Base-by-base conservation (phyloP, 1,140 invertebrate species). In the Orussus abietinus region DNA sequence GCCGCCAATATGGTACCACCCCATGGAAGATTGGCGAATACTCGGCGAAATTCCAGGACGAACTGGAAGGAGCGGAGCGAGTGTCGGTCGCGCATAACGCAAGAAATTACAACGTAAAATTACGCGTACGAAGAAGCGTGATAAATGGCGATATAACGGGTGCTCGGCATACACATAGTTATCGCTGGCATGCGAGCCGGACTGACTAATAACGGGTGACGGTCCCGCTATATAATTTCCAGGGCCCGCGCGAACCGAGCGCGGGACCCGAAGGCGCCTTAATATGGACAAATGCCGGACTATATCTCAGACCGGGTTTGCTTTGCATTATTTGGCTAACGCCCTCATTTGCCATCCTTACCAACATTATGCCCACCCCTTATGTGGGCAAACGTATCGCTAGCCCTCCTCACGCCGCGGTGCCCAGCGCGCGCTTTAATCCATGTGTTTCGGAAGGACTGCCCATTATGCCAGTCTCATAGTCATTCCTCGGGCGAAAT, bases 241-340 rank as follows among this genome's bases (percentile, higher is more conserved):
- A 59, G 9, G 60, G 57, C 49, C 49, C 38, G 47, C 54, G 35
- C 35, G 36, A 36, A 34, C 32, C 12, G 7, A 17, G 14, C 32
- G 15, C 17, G n/a, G 6, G 6, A 7, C 6, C n/a, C 59, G 59
- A 61, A 57, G 54, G 28, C 47, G 34, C 47, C 56, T 58, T 69
- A 68, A 69, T 64, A 65, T 61, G 62, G 57, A 69, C 64, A 69
- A 69, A 71, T 71, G 65, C 53, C 38, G 47, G 57, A 58, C 44
- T 57, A 69, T 68, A 69, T 64, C 55, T 66, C 59, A 64, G 50
- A 51, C 45, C 11, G 36, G 25, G 55, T 63, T 66, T 66, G 55
- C 63, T 64, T 67, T 65, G 58, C 63, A 65, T 69, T 69, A 69
- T 71, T 69, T 67, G 59, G 46, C 55, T 61, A 62, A 64, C 57